Percentiles rank a stretch among this genome's conserved stretches.
phyloP scores from a whole-genome alignment of 35 echinoderm and acorn worm species.

The Hemicentrotus pulcherrimus region DNA sequence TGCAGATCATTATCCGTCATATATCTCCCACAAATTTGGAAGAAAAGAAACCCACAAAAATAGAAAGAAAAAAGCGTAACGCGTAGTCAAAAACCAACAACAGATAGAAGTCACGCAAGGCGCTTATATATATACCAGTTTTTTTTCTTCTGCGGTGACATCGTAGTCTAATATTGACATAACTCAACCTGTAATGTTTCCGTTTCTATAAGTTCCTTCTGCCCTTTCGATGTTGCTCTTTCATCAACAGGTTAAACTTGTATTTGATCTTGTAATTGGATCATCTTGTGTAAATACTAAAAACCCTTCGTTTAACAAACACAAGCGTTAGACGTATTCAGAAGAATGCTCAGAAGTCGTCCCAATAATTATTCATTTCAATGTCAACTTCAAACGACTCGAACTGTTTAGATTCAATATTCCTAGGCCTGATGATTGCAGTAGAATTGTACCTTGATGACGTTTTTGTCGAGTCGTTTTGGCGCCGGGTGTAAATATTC shows the following conservation, averaged over 20 bases:
- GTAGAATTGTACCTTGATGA: neutral
- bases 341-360: neutral
- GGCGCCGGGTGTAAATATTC: neutral
- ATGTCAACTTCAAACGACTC: neutral
- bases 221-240: neutral
- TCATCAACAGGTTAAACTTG: neutral
- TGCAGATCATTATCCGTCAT: neutral
- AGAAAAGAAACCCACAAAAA: neutral
- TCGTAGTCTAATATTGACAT: slow-evolving; percentile 15
- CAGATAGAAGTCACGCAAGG: neutral
- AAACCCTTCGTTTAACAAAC: neutral
- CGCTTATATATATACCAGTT: neutral
- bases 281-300: neutral
- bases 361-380: neutral
- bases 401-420: neutral
- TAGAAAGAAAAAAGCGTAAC: neutral
- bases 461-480: neutral
- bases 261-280: slow-evolving; percentile 38
- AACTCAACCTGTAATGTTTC: slow-evolving; percentile 24
- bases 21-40: neutral
- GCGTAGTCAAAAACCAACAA: neutral
- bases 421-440: neutral
- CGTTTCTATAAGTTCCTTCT: neutral
- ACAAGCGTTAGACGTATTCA: neutral
- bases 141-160: neutral